Evolutionary conservation across 2,797 vertebrate genomes (phyloP).

Genomic region (Oophaga sylvatica): DNA sequence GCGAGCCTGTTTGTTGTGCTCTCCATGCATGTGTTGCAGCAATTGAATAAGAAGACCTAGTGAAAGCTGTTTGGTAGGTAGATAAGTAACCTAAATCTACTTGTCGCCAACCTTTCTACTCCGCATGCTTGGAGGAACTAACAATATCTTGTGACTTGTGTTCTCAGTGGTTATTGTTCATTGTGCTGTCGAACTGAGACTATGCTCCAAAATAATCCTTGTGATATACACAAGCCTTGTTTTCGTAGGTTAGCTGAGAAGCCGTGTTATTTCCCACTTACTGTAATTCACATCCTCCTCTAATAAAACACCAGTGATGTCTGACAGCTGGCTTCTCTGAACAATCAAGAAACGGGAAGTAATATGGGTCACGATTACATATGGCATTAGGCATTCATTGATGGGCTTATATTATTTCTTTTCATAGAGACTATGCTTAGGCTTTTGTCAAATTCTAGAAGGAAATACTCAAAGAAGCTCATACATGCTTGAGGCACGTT

Average conservation of each 20-base stretch:
- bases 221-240: background rate
- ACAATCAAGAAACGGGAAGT: slow-evolving; percentile 10
- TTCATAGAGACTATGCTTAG: background rate
- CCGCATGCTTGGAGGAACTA: background rate
- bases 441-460: no score
- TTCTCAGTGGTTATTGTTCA: background rate
- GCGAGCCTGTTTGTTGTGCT: no score
- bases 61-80: background rate
- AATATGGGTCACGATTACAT: background rate
- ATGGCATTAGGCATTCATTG: background rate
- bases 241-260: background rate
- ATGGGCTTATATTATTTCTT: background rate
- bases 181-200: background rate
- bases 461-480: background rate
- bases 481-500: background rate
- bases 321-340: background rate
- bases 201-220: background rate
- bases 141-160: background rate
- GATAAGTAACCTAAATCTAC: background rate
- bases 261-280: slow-evolving; percentile 4
- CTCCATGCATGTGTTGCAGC: no score
- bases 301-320: background rate
- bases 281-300: slow-evolving; percentile 28
- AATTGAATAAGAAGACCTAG: background rate
- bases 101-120: background rate